phyloP scores from a whole-genome alignment of 2,113 vertebrate genomes.

The Zosterops lateralis region DNA sequence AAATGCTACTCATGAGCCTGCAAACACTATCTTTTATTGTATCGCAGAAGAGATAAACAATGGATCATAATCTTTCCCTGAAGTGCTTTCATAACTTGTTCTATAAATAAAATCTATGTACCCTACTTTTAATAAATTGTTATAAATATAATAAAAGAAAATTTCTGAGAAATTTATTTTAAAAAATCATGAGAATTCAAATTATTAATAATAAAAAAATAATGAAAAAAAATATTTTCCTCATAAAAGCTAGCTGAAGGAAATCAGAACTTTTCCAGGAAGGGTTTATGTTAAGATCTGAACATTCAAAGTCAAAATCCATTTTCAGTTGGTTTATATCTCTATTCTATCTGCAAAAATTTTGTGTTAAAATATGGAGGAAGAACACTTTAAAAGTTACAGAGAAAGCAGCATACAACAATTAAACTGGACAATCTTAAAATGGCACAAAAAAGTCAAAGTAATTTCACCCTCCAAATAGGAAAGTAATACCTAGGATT shows the following conservation, averaged over 20 bases:
- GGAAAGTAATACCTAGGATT: conserved; percentile 24
- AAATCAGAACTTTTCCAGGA: not conserved
- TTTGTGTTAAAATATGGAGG: not conserved
- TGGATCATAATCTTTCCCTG: not conserved
- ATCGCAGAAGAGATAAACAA: not conserved
- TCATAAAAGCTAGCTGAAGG: not conserved
- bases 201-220: not conserved
- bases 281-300: not conserved
- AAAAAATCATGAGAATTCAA: not conserved
- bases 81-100: not conserved
- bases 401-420: not conserved
- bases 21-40: not conserved
- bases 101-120: not conserved
- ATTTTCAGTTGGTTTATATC: not conserved
- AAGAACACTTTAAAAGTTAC: not conserved
- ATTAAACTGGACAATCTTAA: not conserved
- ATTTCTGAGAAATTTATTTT: not conserved
- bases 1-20: accelerated
- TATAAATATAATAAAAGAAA: not conserved
- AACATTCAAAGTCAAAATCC: not conserved
- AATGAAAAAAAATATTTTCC: not conserved
- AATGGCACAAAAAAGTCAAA: not conserved
- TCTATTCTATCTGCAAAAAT: not conserved
- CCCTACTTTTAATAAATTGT: not conserved
- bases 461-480: not conserved